Conservation (phyloP, 1,140 invertebrate genomes). For the Drosophila repleta region DNA sequence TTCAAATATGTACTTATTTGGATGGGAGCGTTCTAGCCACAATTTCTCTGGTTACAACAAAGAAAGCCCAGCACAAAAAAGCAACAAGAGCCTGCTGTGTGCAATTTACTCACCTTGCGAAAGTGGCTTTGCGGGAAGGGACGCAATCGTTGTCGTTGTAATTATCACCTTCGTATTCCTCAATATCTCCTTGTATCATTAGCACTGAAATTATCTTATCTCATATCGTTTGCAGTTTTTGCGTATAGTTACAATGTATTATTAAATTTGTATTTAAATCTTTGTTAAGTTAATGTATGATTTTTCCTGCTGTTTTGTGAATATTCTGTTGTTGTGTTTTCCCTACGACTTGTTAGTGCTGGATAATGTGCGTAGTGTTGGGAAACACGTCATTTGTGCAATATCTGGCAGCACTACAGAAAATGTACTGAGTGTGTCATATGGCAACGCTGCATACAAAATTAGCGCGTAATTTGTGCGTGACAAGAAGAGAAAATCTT, state of each 20-base stretch:
- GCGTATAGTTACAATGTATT: background rate
- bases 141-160: conserved; percentile 29
- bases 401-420: conserved; percentile 10
- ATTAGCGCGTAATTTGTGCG: conserved; percentile 74
- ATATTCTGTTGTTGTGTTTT: conserved; percentile 45
- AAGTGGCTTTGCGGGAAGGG: conserved; percentile 16
- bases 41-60: conserved; percentile 13
- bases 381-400: background rate
- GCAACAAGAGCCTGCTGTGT: conserved; percentile 16
- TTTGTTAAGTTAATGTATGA: background rate
- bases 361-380: conserved; percentile 3
- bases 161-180: conserved; percentile 19
- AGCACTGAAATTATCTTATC: conserved; percentile 10
- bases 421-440: conserved; percentile 2
- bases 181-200: conserved; percentile 26
- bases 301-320: conserved; percentile 30
- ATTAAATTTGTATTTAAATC: background rate
- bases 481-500: conserved; percentile 43
- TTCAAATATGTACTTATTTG: no score
- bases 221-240: conserved; percentile 6
- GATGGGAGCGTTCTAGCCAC: no score
- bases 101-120: conserved; percentile 26
- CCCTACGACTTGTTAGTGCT: conserved; percentile 27
- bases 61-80: conserved; percentile 37
- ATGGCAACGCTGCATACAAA: conserved; percentile 43